Conservation (phyloP, 2,888 invertebrate genomes). For the Mayetiola destructor region DNA sequence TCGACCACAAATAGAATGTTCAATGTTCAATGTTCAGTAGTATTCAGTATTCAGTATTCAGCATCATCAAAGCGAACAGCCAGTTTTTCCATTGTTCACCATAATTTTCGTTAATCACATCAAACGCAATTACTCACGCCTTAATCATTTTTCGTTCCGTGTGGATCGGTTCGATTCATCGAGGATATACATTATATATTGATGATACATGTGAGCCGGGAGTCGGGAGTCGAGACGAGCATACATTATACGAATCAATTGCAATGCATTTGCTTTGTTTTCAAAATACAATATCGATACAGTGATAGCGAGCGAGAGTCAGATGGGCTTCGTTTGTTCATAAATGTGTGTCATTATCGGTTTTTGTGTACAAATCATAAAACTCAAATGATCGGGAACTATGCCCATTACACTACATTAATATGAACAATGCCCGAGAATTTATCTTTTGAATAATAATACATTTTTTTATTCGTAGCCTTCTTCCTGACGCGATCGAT, state of each 20-base stretch:
- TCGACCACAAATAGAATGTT: constrained; percentile 4
- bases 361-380: background rate
- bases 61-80: background rate
- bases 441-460: constrained; percentile 5
- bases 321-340: background rate
- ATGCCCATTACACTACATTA: constrained; percentile 7
- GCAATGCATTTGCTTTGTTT: background rate
- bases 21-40: too few relatives aligned
- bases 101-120: constrained; percentile 12
- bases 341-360: constrained; percentile 5
- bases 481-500: background rate
- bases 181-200: too few relatives aligned
- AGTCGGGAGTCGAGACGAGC: background rate
- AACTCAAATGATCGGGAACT: constrained; percentile 9
- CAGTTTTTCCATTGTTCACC: constrained; percentile 6
- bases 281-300: background rate
- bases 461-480: background rate
- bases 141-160: background rate
- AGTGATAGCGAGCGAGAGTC: background rate
- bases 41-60: too few relatives aligned
- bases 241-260: background rate
- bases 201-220: too few relatives aligned
- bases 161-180: background rate
- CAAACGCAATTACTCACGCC: constrained; percentile 9
- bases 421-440: background rate